Evolutionary conservation across 2,113 vertebrate species (phyloP).

Genomic region (Cichladusa arquata): DNA sequence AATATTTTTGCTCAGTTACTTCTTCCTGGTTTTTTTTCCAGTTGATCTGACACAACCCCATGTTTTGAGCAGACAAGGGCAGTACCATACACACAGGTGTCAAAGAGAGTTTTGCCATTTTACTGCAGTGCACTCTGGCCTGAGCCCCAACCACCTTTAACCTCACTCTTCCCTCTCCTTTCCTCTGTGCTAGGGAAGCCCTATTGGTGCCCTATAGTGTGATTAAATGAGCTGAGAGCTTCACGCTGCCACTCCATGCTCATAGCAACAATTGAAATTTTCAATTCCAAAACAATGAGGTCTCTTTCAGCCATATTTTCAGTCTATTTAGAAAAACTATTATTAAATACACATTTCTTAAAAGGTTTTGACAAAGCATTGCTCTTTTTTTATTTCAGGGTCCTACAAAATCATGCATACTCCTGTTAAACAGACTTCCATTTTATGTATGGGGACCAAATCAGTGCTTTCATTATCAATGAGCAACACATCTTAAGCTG

Average conservation of each 20-base stretch:
- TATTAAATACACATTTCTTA: background rate
- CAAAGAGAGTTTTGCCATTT: background rate
- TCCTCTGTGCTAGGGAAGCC: background rate
- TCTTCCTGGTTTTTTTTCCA: background rate
- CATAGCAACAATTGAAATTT: background rate
- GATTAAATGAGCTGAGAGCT: background rate
- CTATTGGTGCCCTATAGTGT: background rate
- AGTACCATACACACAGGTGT: background rate
- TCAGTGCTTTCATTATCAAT: constrained; percentile 26
- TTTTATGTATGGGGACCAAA: constrained; percentile 14
- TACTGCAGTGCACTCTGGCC: background rate
- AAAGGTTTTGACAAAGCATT: constrained; percentile 27
- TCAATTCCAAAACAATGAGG: background rate
- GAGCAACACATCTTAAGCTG: constrained; percentile 46
- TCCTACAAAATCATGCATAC: background rate
- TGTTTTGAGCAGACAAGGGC: background rate
- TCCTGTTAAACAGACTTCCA: background rate
- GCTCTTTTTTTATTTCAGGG: constrained; percentile 3
- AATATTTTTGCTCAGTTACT: background rate
- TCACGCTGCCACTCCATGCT: background rate
- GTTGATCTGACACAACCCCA: background rate
- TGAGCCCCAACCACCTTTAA: background rate
- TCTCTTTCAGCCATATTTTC: background rate
- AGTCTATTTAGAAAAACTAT: background rate
- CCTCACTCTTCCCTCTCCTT: background rate